Base-by-base conservation (phyloP, 2,888 invertebrate species). In the Bembecia ichneumoniformis region DNA sequence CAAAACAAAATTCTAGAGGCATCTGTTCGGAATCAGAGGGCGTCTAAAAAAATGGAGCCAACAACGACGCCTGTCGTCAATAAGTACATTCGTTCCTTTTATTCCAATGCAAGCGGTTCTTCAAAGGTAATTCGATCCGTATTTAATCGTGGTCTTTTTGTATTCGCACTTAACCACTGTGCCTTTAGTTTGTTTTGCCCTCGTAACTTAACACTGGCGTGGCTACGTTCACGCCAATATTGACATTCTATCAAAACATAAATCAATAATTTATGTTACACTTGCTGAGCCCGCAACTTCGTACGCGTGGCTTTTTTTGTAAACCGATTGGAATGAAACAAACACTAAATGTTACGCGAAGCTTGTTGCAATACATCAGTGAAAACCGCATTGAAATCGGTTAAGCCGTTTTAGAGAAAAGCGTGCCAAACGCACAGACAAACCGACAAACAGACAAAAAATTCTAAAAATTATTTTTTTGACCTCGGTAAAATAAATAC, bases 191-290 rank as follows among this genome's bases (percentile, higher is more conserved):
- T 78, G 73, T 74, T 79, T 82, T 77, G 70, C 40, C n/a, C 40
- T 66, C 56, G 84, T 82, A 84, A 87, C 73, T 65, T 68, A 70
- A 87, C 66, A 80, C 81, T 64, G 40, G 13, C 13, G 40, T 13
- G 13, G 13, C 0, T 0, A 40, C 11, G 40, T 40, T n/a, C 40
- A 3, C 40, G 9, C 80, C 78, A 77, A 74, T 83, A 86, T 87
- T 86, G 84, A 83, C 84, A 82, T 78, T 80, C 69, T 73, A 77
- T 82, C 86, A 87, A 80, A 87, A 87, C 82, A 44, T 35, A 45
- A 51, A 53, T 51, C 51, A 48, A 52, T n/a, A 40, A 40, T 13
- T 40, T 28, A 28, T 28, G 28, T 28, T 49, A 49, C 46, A 52
- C 45, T 53, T n/a, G n/a, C n/a, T n/a, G n/a, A n/a, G n/a, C n/a